Evolutionary conservation across 2,888 invertebrate species (phyloP).

Genomic region (Hydrotaea cyrtoneurina): DNA sequence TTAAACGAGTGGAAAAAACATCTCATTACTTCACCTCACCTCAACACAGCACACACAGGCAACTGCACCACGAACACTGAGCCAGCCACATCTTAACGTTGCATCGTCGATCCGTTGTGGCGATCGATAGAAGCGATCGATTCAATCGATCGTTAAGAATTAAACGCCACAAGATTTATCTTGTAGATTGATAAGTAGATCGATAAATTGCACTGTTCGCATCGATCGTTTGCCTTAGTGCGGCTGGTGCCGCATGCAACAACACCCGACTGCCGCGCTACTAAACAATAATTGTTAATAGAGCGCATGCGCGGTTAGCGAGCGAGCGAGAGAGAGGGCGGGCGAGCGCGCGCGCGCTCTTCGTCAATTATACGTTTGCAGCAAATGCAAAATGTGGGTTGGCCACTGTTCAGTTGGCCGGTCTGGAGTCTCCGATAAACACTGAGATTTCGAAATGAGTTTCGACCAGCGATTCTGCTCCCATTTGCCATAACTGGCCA

Average conservation of each 20-base stretch:
- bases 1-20: conserved; percentile 47
- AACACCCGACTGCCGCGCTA: conserved; percentile 23
- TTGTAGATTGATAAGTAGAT: conserved; percentile 79
- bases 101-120: conserved; percentile 24
- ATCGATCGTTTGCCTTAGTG: conserved; percentile 74
- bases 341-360: conserved; percentile 54
- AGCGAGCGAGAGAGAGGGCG: too few relatives aligned
- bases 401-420: conserved; percentile 4
- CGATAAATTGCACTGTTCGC: conserved; percentile 65
- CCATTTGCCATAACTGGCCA: conserved; percentile 15
- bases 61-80: neutral
- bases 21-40: conserved; percentile 56
- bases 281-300: conserved; percentile 54
- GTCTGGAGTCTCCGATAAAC: neutral
- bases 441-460: neutral
- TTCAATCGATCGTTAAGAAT: conserved; percentile 68
- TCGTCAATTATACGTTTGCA: conserved; percentile 41
- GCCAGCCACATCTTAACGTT: neutral
- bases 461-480: neutral
- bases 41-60: neutral
- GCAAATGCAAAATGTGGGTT: conserved; percentile 19
- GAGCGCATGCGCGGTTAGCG: conserved; percentile 45
- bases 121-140: conserved; percentile 29
- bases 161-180: conserved; percentile 78
- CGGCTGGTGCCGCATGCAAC: conserved; percentile 52